Conservation (phyloP, 2,113 vertebrate genomes). For the Entomyzon cyanotis region DNA sequence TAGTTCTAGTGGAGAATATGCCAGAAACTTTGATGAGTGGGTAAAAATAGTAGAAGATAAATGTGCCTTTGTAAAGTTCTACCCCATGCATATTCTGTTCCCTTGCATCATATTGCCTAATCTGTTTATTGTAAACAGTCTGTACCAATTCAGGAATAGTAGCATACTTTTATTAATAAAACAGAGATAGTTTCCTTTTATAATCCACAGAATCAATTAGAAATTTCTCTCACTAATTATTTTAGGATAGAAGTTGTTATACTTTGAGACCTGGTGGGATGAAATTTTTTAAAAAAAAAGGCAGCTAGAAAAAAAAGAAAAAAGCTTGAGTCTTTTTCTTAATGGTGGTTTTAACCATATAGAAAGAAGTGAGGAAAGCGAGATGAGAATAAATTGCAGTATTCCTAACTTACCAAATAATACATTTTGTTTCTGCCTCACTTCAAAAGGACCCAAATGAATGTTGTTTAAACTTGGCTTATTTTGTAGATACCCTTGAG, state of each 20-base stretch:
- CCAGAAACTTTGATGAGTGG: not conserved
- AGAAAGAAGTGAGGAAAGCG: not conserved
- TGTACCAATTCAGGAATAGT: not conserved
- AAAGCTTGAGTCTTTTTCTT: not conserved
- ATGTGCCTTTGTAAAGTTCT: not conserved
- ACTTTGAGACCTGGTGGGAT: not conserved
- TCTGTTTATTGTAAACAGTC: not conserved
- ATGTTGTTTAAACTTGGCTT: slow-evolving; percentile 39
- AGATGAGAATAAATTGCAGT: not conserved
- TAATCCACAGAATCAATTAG: not conserved
- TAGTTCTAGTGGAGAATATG: not conserved
- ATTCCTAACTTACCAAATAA: not conserved
- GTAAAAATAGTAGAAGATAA: not conserved
- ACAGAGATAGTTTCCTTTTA: not conserved
- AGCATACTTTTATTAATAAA: not conserved
- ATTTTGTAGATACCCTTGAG: slow-evolving; percentile 31
- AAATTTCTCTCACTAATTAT: not conserved
- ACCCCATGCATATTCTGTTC: not conserved
- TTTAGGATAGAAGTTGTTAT: not conserved
- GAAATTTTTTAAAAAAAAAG: not conserved
- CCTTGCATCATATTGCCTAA: not conserved
- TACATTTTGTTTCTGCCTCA: slow-evolving; percentile 11
- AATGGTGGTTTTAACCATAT: not conserved
- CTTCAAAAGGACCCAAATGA: slow-evolving; percentile 22
- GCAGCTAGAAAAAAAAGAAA: not conserved